Evolutionary conservation across 2,113 vertebrate species (phyloP), one percentile per base, ranked within the genome.

Genomic region (Octodon degus): DNA sequence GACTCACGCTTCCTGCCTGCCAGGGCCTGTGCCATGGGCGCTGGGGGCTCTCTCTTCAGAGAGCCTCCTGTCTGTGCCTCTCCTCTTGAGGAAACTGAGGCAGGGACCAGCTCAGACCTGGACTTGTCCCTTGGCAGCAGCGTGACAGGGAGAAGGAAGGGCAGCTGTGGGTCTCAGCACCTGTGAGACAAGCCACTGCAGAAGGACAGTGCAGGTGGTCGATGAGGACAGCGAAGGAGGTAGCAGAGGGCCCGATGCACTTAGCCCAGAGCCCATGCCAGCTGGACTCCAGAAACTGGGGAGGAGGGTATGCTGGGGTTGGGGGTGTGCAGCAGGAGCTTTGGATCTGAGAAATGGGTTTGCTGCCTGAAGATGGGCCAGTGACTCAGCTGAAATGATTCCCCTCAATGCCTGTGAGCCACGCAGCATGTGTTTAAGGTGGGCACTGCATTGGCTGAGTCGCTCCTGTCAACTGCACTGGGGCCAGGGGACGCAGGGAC

Each of bases 341-440:
- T 91, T 97, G 85, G 53, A 87, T 84, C 76, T 84, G 95, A 96
- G 88, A 80, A 97, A 89, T 37, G 97, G 97, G 97, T 95, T 97
- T 97, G 96, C 86, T 86, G 63, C 97, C 97, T 94, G 95, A 96
- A 97, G 97, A 90, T 68, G 92, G 97, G 93, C 98, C 93, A 95
- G 79, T 98, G 98, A 98, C 97, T 98, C 98, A 98, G 97, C 97
- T 84, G 90, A 91, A 94, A 86, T 91, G 92, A 97, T 94, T 97
- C 97, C 97, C 97, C 34, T 0, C 58, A 79, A 89, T 0, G 55
- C 94, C 91, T 62, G 67, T 4, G 2, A 92, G 72, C 60, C 2
- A 0, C 19, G 19, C 50, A 84, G 84, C 93, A 20, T 91, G 79
- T 90, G 63, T 11, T 96, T 97, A 94, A n/a, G 47, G 40, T 0